A percentile compares a stretch with the other conserved stretches of the same genome.
These are phyloP conservation scores for Eupithecia tripunctaria DNA, from an alignment of 2,888 invertebrate genomes.

Conservation along the genomic window DNA sequence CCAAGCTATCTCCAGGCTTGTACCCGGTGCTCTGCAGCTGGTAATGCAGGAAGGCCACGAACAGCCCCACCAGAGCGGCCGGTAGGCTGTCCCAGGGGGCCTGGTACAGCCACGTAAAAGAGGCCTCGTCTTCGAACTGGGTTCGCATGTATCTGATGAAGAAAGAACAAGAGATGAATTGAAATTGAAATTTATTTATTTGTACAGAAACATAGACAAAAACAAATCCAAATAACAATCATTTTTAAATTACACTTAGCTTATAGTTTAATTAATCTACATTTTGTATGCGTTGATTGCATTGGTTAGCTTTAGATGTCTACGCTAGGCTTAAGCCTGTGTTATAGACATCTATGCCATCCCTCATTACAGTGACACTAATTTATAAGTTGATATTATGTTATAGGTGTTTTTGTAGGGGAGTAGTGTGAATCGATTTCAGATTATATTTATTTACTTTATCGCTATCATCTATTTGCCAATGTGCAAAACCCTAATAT, in stretches of 20 bases:
- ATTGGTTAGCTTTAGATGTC: too few relatives aligned
- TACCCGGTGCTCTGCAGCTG: slow-evolving; percentile 48
- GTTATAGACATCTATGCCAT: too few relatives aligned
- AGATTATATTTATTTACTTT: neutral
- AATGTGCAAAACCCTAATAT: too few relatives aligned
- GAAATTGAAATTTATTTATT: neutral
- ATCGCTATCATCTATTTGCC: neutral
- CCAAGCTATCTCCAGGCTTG: slow-evolving; percentile 50
- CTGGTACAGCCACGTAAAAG: slow-evolving; percentile 64
- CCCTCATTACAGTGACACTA: too few relatives aligned
- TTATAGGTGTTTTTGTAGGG: too few relatives aligned
- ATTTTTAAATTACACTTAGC: too few relatives aligned
- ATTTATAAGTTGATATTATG: too few relatives aligned
- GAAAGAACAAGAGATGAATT: neutral
- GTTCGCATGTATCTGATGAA: slow-evolving; percentile 54
- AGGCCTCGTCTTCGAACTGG: slow-evolving; percentile 53
- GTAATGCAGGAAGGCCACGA: slow-evolving; percentile 58
- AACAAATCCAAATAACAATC: too few relatives aligned
- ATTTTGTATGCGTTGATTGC: too few relatives aligned
- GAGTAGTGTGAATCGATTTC: neutral
- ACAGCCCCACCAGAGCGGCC: slow-evolving; percentile 59
- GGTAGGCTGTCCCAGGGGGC: slow-evolving; percentile 70
- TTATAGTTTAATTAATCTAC: too few relatives aligned
- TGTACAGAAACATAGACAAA: too few relatives aligned
- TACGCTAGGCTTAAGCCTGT: too few relatives aligned